These are phyloP conservation scores for Etheostoma spectabile DNA, from an alignment of 2,113 vertebrate genomes.

Conservation along the genomic window DNA sequence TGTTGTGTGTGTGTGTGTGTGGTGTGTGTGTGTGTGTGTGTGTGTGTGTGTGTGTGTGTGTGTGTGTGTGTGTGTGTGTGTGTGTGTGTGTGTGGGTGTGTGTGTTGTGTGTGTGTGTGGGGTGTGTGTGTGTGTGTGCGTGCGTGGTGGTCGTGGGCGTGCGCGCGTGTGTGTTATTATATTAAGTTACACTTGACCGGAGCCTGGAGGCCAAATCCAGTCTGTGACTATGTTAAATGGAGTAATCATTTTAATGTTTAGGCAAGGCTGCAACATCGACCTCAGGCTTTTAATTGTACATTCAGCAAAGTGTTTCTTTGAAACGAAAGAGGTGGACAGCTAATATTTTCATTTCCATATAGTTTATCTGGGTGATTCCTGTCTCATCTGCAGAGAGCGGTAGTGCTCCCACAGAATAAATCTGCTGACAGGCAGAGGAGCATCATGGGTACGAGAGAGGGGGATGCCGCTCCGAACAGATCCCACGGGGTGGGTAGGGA, in stretches of 20 bases:
- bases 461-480: neutral
- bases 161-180: too few species aligned
- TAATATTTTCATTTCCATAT: neutral
- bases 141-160: too few species aligned
- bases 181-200: too few species aligned
- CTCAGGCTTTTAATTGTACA: neutral
- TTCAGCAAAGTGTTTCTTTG: neutral
- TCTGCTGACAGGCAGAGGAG: neutral
- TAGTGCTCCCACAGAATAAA: neutral
- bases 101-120: too few species aligned
- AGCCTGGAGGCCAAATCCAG: neutral
- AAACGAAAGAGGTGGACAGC: neutral
- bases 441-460: neutral
- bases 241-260: neutral
- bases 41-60: too few species aligned
- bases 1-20: too few species aligned
- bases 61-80: too few species aligned
- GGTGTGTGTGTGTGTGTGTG: too few species aligned
- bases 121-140: too few species aligned
- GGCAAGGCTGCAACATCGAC: neutral
- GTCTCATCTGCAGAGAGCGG: neutral
- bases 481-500: too few species aligned
- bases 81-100: too few species aligned
- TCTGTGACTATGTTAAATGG: neutral
- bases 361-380: neutral